Evolutionary conservation across 2,113 vertebrate species (phyloP), one percentile per base, ranked within the genome.

Genomic region (Channa argus): DNA sequence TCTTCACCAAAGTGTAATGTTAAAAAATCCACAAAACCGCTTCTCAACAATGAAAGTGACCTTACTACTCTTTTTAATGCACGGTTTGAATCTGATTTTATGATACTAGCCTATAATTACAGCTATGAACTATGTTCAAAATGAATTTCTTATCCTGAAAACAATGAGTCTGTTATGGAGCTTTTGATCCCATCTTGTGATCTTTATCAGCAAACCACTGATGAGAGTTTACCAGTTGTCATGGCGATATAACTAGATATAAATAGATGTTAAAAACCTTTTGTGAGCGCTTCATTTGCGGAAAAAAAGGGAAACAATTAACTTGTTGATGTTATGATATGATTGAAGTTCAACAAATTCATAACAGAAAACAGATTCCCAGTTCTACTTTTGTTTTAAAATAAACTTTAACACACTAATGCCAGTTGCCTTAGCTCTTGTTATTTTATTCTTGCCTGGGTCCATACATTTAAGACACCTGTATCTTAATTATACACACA

Each of bases 11-110:
- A 65, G 24, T 24, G 24, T 24, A 24, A 24, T 24, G 24, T 58
- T 50, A 52, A 71, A 65, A 65, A 41, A 63, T 58, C 49, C 7
- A 54, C 12, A 34, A 82, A 44, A 43, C n/a, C 11, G n/a, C 68
- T 13, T 41, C 8, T 53, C 24, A 24, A 14, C 8, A 54, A 38
- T 8, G 24, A 24, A 24, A 24, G 24, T 24, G 24, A 39, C 39
- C 38, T 44, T 4, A 38, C 12, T 37, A 5, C 67, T 36, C 3
- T 46, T 63, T 37, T 11, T 33, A 36, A 72, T 36, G 13, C 56
- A 15, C 37, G 62, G 3, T 43, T 50, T 46, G 14, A 24, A 39
- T 68, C 51, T 46, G 9, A 70, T 46, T 8, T 4, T 9, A 15
- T 24, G 6, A 7, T 41, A 41, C 6, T 6, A 34, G 52, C 43